These are phyloP conservation scores for Paedocypris sp. DNA, from an alignment of 2,113 vertebrate genomes.

Conservation along the genomic window DNA sequence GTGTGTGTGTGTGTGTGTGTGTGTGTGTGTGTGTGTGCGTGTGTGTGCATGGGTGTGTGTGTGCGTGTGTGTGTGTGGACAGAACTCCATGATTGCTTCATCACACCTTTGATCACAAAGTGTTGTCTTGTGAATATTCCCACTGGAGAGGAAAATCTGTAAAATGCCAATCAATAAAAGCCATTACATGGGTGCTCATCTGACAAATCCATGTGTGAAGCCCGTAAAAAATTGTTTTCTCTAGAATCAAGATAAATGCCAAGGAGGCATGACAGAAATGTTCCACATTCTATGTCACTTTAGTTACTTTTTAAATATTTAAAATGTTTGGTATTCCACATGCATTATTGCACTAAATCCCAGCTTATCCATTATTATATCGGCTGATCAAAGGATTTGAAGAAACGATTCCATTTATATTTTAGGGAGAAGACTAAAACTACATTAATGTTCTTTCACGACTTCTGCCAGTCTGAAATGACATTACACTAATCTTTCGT, in stretches of 20 bases:
- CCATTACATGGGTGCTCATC: constrained; percentile 14
- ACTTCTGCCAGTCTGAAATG: too few species aligned
- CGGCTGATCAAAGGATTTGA: too few species aligned
- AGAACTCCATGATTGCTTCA: neutral
- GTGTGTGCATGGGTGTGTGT: too few species aligned
- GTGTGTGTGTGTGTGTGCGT: too few species aligned
- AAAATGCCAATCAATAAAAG: constrained; percentile 19
- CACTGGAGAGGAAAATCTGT: neutral
- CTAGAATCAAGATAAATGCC: neutral
- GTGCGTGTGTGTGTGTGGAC: neutral
- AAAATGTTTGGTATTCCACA: neutral
- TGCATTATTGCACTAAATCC: too few species aligned
- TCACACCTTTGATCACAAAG: constrained; percentile 5
- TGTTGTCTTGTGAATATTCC: neutral
- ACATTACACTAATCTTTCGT: too few species aligned
- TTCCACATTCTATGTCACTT: neutral
- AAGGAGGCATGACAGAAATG: neutral
- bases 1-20: too few species aligned
- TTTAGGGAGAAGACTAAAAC: too few species aligned
- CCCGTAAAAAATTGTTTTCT: neutral
- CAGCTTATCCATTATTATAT: too few species aligned
- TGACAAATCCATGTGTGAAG: neutral
- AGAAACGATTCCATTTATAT: too few species aligned
- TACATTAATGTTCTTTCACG: too few species aligned
- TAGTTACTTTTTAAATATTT: neutral